Base-by-base conservation (phyloP, 1,140 invertebrate genomes). In the Bombyx mandarina region DNA sequence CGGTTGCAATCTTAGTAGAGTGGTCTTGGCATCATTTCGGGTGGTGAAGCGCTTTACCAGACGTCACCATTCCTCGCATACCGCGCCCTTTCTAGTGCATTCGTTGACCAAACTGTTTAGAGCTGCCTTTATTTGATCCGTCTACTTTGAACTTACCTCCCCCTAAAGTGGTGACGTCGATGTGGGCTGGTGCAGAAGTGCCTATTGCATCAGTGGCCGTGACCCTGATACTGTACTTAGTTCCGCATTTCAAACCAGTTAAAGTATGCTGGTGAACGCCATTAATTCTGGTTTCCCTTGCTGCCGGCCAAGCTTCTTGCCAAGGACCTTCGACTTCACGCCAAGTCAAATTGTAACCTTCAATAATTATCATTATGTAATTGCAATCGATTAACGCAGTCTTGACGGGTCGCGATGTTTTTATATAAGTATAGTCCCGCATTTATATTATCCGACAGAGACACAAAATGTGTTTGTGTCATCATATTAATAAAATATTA, bases 151-250 rank as follows among this genome's bases (percentile, higher is more conserved):
- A 61, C 46, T 65, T 60, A 82, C 82, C 75, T 70, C 79, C 77
- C 7, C 83, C 83, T 22, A 83, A 61, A 6, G 83, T 86, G 42
- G 72, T 77, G 8, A 86, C 77, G 58, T 86, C 82, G 26, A 77
- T 60, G 59, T 79, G 77, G 6, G 83, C 80, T 0, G 83, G 83
- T 35, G 69, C 66, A 9, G 83, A 86, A 0, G 82, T 86, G 0
- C 93, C 94, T 2, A 95, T 91, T 67, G 89, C 90, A 80, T 95
- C 94, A 59, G 92, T 90, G 3, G 93, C 93, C 1, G 92, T 93
- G 61, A 95, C 89, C 73, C 93, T 91, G 45, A 95, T 88, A 60
- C 92, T 89, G 65, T 94, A 94, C 47, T 91, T 90, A 26, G 91
- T 92, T 42, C 93, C 96, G 79, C 96, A 97, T 64, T 92, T 91